Base-by-base conservation (phyloP, 2,113 vertebrate genomes). In the Ptilorrhoa leucosticta region DNA sequence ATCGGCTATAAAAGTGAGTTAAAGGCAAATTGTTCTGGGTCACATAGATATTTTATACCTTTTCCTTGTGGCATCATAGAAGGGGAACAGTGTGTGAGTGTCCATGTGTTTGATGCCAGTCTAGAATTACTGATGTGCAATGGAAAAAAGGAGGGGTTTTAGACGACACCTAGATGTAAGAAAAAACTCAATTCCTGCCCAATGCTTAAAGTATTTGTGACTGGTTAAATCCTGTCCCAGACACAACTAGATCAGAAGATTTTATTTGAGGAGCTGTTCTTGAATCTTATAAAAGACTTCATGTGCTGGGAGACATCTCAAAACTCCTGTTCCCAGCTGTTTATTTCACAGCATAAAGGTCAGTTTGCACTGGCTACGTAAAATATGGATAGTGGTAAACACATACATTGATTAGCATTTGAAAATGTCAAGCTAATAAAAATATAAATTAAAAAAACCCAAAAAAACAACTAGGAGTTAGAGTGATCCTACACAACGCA, bases 161-260 rank as follows among this genome's bases (percentile, higher is more conserved):
- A 33, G 22, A 81, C 24, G 31, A 20, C 30, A 83, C 58, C 42
- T 54, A 30, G 9, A 54, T 31, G 31, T 26, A 85, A 95, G 15
- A 48, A 92, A 96, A 96, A 85, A 90, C 50, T 90, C 42, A 96
- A 61, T 65, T 91, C 69, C 75, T 90, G n/a, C 37, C 60, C 58
- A 91, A 53, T n/a, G 40, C 72, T 82, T 78, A 10, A 88, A 87
- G 80, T 88, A 90, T 91, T 79, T 71, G 50, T 89, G 56, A 88
- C 42, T 64, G 56, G 35, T 9, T 86, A 96, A 95, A 96, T 89
- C 58, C 80, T 89, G 80, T 31, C 57, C 73, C 84, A 85, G 81
- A 89, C 50, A 95, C 65, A 96, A 64, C 20, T 45, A 85, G 70
- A 95, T 72, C 20, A 69, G 83, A 89, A 95, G 50, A 85, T 85